Evolutionary conservation across 64 coral and sea anemone species (phyloP).

Genomic region (Montipora foliosa): DNA sequence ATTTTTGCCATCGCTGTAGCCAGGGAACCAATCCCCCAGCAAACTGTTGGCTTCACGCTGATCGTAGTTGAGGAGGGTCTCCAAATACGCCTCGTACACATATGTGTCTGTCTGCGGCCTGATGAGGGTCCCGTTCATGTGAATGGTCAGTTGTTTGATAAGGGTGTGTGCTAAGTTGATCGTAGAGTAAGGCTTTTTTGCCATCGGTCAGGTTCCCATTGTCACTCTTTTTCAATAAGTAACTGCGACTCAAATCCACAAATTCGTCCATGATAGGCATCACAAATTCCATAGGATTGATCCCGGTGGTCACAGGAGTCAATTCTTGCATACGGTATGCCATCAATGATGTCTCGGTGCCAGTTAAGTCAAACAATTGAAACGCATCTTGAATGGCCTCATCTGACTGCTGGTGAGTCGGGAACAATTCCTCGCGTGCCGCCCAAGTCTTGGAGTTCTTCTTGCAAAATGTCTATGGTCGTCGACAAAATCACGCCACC

Average conservation of each 20-base stretch:
- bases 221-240: neutral
- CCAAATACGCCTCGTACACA: constrained; percentile 5
- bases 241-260: constrained; percentile 35
- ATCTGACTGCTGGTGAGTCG: no score
- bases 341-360: neutral
- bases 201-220: neutral
- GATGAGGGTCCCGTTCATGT: constrained; percentile 38
- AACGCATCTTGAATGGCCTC: neutral
- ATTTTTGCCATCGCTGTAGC: no score
- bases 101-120: constrained; percentile 12
- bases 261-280: neutral
- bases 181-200: neutral
- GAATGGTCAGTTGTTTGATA: constrained; percentile 6
- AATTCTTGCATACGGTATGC: neutral
- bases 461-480: no score
- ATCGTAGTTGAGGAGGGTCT: constrained; percentile 38
- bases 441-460: no score
- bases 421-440: no score
- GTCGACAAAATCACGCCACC: no score
- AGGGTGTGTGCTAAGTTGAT: constrained; percentile 9
- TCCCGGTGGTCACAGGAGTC: neutral
- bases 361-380: neutral
- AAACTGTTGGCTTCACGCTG: constrained; percentile 1
- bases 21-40: no score
- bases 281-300: constrained; percentile 30